Evolutionary conservation across 2,888 invertebrate species (phyloP).

Genomic region (Sturmia bella): DNA sequence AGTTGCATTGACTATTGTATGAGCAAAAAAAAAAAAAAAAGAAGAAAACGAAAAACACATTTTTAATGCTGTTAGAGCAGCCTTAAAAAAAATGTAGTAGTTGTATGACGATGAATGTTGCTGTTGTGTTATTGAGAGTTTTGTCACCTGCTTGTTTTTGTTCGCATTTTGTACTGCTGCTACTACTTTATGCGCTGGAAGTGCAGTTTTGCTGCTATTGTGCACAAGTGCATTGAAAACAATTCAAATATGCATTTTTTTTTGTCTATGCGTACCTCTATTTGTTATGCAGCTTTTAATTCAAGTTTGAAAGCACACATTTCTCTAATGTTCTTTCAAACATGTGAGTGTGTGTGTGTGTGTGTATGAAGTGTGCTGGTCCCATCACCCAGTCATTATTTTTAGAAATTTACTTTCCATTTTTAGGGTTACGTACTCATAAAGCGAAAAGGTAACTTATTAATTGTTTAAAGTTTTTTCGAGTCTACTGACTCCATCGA

Average conservation of each 20-base stretch:
- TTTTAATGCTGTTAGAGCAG: constrained; percentile 34
- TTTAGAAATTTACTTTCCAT: no score
- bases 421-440: no score
- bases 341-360: no score
- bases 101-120: constrained; percentile 35
- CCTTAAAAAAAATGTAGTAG: constrained; percentile 41
- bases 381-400: no score
- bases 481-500: no score
- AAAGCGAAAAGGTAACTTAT: no score
- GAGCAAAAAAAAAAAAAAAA: no score
- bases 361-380: no score
- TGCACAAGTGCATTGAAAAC: constrained; percentile 50
- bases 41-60: no score
- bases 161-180: background rate
- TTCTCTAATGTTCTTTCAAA: constrained; percentile 5
- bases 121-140: constrained; percentile 25
- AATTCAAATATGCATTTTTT: constrained; percentile 37
- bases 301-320: constrained; percentile 1
- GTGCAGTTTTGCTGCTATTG: constrained; percentile 40
- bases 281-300: constrained; percentile 31
- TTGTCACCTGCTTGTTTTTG: constrained; percentile 51
- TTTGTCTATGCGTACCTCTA: constrained; percentile 31
- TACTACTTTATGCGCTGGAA: constrained; percentile 13
- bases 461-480: no score
- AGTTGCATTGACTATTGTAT: no score